Percentiles rank a stretch among this genome's conserved stretches.
phyloP scores from a whole-genome alignment of 2,113 vertebrate species.

The Laticauda colubrina region DNA sequence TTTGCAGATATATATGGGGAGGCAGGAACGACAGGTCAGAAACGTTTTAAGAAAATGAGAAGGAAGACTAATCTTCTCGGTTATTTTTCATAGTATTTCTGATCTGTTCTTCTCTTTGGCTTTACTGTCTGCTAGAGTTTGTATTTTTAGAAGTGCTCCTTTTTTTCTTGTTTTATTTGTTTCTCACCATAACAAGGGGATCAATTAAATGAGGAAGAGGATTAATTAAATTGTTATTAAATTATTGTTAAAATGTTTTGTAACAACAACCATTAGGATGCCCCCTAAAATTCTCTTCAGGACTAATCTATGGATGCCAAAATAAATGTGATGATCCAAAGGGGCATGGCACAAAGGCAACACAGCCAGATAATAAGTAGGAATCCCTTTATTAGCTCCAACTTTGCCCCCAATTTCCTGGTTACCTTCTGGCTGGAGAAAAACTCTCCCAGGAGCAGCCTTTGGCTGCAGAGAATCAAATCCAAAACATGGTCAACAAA shows the following conservation, averaged over 20 bases:
- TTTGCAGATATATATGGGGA: constrained; percentile 61
- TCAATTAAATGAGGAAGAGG: not conserved
- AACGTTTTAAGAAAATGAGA: constrained; percentile 58
- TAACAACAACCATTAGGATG: too few species aligned
- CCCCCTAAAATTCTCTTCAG: not conserved
- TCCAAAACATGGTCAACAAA: too few species aligned
- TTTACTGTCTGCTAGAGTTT: not conserved
- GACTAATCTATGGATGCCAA: not conserved
- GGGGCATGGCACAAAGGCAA: too few species aligned
- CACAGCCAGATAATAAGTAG: too few species aligned
- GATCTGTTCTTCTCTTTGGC: not conserved
- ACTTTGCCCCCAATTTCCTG: too few species aligned
- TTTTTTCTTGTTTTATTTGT: not conserved
- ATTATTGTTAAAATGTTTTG: rapidly evolving
- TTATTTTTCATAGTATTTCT: constrained; percentile 38
- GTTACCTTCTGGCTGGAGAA: too few species aligned
- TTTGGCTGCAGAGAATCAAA: too few species aligned
- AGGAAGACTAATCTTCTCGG: constrained; percentile 48
- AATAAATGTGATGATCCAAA: not conserved
- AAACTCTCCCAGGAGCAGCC: too few species aligned
- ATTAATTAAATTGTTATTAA: not conserved
- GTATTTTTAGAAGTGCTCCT: not conserved
- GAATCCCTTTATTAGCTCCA: too few species aligned
- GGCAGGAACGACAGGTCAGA: constrained; percentile 62
- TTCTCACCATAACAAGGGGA: rapidly evolving